phyloP scores from a whole-genome alignment of 2,113 vertebrate species.

The Cyphomyrus discorhynchus region DNA sequence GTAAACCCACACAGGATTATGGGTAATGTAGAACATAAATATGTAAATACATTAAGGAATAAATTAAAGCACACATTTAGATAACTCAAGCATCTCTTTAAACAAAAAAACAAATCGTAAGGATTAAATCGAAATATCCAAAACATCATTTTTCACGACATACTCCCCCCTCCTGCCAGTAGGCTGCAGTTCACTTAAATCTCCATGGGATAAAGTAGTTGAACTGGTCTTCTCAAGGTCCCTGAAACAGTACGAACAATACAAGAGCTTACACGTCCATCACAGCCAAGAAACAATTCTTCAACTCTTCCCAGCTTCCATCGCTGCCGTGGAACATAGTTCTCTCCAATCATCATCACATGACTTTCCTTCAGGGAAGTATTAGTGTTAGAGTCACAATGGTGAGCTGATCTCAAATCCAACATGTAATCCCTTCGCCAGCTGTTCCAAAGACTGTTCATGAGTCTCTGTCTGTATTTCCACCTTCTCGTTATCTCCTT shows the following conservation, averaged over 20 bases:
- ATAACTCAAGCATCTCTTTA: no score
- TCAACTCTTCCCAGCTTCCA: neutral
- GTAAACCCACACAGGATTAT: no score
- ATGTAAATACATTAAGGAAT: no score
- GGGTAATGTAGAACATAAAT: no score
- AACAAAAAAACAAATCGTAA: no score
- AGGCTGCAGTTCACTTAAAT: no score
- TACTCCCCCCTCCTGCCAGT: no score
- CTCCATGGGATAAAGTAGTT: no score
- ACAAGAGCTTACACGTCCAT: constrained; percentile 9
- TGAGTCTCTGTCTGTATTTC: constrained; percentile 20
- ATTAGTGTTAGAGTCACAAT: neutral
- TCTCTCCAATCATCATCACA: constrained; percentile 7
- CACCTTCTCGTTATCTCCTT: constrained; percentile 15
- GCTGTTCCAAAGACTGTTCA: constrained; percentile 23
- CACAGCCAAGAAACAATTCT: constrained; percentile 15
- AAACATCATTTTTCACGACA: no score
- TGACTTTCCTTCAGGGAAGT: constrained; percentile 1
- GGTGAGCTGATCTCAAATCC: constrained; percentile 19
- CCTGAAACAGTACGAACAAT: neutral
- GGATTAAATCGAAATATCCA: no score
- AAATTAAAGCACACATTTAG: no score
- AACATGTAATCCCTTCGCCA: constrained; percentile 15
- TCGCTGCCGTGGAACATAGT: neutral
- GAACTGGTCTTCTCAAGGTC: neutral